Evolutionary conservation across 2,888 invertebrate species (phyloP), one percentile per base, ranked within the genome.

Genomic region (Endomychus coccineus): DNA sequence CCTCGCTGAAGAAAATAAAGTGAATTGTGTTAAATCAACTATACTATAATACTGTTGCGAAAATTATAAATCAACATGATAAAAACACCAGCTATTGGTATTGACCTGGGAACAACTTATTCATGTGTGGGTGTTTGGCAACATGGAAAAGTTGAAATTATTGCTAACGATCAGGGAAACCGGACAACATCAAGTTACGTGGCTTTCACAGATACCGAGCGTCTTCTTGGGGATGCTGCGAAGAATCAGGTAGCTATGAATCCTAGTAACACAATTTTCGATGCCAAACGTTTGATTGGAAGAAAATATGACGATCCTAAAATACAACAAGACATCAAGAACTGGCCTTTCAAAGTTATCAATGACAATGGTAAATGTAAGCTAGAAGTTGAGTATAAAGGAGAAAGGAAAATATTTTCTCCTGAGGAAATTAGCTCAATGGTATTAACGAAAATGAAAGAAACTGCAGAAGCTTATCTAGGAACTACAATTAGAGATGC

Each of bases 131-230:
- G 80, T 23, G 83, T 86, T 14, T 87, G 82, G 69, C 81, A 83
- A 54, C 75, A 85, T 55, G 81, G 85, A 31, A 85, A 85, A 63
- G 84, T 86, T 51, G 86, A 87, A 59, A 85, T 87, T 48, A 87
- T 89, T 58, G 85, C 89, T 39, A 90, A 90, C 60, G 87, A 88
- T 61, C 87, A 88, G 66, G 89, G 88, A 44, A 89, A 89, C 64
- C 70, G 88, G 33, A 88, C 87, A 6, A 90, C 88, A 31, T 88
- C 89, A 28, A 84, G 84, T 45, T 90, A 86, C 66, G 88, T 89
- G 31, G 87, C 86, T 3, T 90, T 89, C 62, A 87, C 84, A 14
- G 87, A 89, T 50, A 80, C 77, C 3, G 88, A 89, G 64, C 71
- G 88, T 30, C 70, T 89, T 21, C 84, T 89, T 51, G 88, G 89